Evolutionary conservation across 2,797 vertebrate species (phyloP).

Genomic region (Tarsius wallacei): DNA sequence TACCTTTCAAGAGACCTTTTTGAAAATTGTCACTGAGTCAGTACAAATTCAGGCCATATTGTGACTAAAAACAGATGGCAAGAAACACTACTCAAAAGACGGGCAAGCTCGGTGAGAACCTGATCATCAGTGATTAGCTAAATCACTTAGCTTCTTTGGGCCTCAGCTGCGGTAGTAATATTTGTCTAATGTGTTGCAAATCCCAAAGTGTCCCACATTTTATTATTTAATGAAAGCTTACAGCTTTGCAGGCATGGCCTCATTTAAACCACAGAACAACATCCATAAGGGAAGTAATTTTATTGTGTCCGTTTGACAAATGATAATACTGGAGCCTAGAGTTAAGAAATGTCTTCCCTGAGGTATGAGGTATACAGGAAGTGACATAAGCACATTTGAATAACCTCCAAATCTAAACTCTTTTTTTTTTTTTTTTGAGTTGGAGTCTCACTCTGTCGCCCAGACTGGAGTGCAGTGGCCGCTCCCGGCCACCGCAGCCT

Average conservation of each 20-base stretch:
- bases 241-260: neutral
- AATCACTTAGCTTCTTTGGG: neutral
- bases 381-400: neutral
- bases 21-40: constrained; percentile 51
- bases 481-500: no score
- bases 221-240: constrained; percentile 1
- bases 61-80: constrained; percentile 38
- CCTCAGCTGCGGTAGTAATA: neutral
- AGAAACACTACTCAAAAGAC: constrained; percentile 4
- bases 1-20: constrained; percentile 56
- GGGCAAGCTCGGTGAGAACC: neutral
- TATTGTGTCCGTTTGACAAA: constrained; percentile 30
- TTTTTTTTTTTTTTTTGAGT: no score
- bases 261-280: neutral
- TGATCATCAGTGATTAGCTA: neutral
- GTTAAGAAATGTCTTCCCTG: constrained; percentile 1
- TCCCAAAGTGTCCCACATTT: neutral
- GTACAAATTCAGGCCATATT: neutral
- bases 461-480: no score
- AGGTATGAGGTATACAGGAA: neutral
- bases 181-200: neutral
- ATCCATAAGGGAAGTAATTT: neutral
- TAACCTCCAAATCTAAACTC: neutral
- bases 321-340: neutral
- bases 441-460: no score